Conservation (phyloP, 2,888 invertebrate genomes). For the Drosophila histrio region DNA sequence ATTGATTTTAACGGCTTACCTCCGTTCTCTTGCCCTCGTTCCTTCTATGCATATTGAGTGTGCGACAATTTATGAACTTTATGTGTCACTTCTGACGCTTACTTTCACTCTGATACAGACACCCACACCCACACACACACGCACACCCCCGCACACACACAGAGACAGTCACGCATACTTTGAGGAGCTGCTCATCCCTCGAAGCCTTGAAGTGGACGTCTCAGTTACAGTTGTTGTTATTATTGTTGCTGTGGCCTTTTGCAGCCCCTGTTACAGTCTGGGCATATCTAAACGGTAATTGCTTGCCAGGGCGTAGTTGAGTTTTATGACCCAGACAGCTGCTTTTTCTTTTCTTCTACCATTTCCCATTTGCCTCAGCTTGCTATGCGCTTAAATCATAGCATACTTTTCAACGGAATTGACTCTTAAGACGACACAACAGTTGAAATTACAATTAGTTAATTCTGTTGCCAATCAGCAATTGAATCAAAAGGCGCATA, state of each 20-base stretch:
- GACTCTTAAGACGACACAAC: slow-evolving; percentile 12
- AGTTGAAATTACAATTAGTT: slow-evolving; percentile 44
- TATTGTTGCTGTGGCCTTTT: slow-evolving; percentile 10
- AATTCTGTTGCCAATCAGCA: slow-evolving; percentile 32
- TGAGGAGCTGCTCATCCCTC: slow-evolving; percentile 26
- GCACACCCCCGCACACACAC: neutral
- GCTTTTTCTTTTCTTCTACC: slow-evolving; percentile 37
- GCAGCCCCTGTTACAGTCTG: slow-evolving; percentile 16
- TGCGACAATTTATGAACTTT: slow-evolving; percentile 76
- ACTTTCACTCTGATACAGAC: slow-evolving; percentile 61
- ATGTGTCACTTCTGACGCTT: slow-evolving; percentile 76
- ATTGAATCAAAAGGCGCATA: slow-evolving; percentile 49
- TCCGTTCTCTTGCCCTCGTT: neutral
- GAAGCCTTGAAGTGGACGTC: slow-evolving; percentile 60
- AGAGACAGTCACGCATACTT: slow-evolving; percentile 56
- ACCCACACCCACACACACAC: slow-evolving; percentile 17
- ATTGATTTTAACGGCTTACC: slow-evolving; percentile 65
- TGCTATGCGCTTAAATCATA: slow-evolving; percentile 48
- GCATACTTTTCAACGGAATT: slow-evolving; percentile 47
- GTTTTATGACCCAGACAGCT: slow-evolving; percentile 74
- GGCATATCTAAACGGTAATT: slow-evolving; percentile 72
- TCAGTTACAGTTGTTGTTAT: slow-evolving; percentile 56
- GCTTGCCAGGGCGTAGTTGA: slow-evolving; percentile 67
- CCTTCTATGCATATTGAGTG: slow-evolving; percentile 61
- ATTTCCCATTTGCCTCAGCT: neutral